phyloP scores from a whole-genome alignment of 2,113 vertebrate species.

The Hypocryptadius cinnamomeus region DNA sequence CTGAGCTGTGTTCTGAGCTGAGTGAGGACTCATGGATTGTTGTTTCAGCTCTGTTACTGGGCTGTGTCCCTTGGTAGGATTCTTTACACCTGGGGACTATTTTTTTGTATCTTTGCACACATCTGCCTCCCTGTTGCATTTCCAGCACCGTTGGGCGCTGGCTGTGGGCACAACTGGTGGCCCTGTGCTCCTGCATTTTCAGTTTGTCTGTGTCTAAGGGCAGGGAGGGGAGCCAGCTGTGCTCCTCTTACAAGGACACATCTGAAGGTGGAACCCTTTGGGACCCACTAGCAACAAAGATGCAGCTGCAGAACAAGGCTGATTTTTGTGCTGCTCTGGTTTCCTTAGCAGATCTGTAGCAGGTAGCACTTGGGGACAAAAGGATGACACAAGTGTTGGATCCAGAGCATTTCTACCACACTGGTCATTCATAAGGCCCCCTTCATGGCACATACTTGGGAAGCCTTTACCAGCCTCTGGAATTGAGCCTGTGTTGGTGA shows the following conservation, averaged over 20 bases:
- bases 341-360: not conserved
- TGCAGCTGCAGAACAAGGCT: not conserved
- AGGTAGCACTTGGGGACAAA: not conserved
- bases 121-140: not conserved
- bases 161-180: not conserved
- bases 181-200: not conserved
- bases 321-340: not conserved
- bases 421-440: not conserved
- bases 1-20: not conserved
- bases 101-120: not conserved
- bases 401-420: not conserved
- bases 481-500: not conserved
- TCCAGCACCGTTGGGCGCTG: not conserved
- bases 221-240: not conserved
- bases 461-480: not conserved
- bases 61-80: not conserved
- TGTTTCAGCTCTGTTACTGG: not conserved
- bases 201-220: not conserved
- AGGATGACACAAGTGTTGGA: not conserved
- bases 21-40: not conserved
- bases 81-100: not conserved
- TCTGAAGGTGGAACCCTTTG: not conserved
- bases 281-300: not conserved
- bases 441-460: not conserved
- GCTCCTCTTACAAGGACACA: not conserved